Percentiles rank a stretch among this genome's conserved stretches.
These are phyloP conservation scores for Didymodactylos carnosus DNA, from an alignment of 2,888 invertebrate genomes.

Conservation along the genomic window DNA sequence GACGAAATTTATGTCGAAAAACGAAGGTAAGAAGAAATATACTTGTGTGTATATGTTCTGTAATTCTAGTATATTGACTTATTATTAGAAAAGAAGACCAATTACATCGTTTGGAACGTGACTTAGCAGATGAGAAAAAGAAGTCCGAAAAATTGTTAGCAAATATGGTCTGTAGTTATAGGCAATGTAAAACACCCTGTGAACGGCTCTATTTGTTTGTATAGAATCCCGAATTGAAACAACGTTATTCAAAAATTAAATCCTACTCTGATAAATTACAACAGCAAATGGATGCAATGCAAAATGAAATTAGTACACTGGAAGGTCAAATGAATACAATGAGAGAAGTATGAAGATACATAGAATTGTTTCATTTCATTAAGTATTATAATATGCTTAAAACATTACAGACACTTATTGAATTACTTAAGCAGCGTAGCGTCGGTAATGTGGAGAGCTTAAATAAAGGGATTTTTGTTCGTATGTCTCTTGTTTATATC, in stretches of 20 bases:
- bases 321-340: not conserved
- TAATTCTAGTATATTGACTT: not conserved
- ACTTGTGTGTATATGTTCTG: no score
- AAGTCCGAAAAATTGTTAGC: conserved; percentile 45
- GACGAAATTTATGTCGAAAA: conserved; percentile 1
- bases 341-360: no score
- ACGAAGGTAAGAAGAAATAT: conserved; percentile 34
- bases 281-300: not conserved
- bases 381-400: no score
- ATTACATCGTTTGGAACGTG: conserved; percentile 46
- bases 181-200: no score
- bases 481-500: no score
- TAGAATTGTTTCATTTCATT: no score
- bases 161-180: conserved; percentile 42
- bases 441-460: no score
- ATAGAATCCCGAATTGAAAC: not conserved
- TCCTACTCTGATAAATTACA: not conserved
- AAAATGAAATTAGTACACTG: not conserved
- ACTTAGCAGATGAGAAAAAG: conserved; percentile 50
- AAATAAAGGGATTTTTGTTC: no score
- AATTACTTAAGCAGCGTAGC: no score
- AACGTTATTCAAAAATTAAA: not conserved
- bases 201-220: not conserved
- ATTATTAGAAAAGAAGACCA: conserved; percentile 30
- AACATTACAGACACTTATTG: no score